These are phyloP conservation scores for Elachura formosa DNA, from an alignment of 2,113 vertebrate genomes.

Conservation along the genomic window DNA sequence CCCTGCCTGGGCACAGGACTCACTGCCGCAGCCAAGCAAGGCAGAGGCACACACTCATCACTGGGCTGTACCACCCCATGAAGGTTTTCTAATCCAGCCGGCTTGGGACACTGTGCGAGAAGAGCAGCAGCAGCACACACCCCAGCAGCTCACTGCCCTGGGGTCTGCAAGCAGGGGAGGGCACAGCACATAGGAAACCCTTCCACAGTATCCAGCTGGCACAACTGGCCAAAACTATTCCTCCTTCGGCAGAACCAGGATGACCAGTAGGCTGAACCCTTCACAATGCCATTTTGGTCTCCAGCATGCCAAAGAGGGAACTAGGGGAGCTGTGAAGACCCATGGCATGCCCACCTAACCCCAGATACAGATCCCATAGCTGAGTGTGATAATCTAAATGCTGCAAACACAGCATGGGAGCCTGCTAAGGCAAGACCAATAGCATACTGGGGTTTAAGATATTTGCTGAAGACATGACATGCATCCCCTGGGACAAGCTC, in stretches of 20 bases:
- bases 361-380: neutral
- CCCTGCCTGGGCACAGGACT: slow-evolving; percentile 10
- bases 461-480: neutral
- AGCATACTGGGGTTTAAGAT: neutral
- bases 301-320: neutral
- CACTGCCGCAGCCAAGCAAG: neutral
- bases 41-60: neutral
- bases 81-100: neutral
- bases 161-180: neutral
- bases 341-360: neutral
- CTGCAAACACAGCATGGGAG: neutral
- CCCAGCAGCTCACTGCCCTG: fast-evolving
- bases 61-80: neutral
- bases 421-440: neutral
- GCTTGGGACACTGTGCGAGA: fast-evolving
- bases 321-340: neutral
- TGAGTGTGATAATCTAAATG: neutral
- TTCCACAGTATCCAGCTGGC: neutral
- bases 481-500: neutral
- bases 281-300: neutral
- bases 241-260: neutral
- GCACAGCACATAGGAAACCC: neutral
- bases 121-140: neutral
- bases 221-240: neutral
- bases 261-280: neutral